A percentile compares a stretch with the other conserved stretches of the same genome.
phyloP scores from a whole-genome alignment of 2,888 invertebrate species.

The Vandiemenella viatica region DNA sequence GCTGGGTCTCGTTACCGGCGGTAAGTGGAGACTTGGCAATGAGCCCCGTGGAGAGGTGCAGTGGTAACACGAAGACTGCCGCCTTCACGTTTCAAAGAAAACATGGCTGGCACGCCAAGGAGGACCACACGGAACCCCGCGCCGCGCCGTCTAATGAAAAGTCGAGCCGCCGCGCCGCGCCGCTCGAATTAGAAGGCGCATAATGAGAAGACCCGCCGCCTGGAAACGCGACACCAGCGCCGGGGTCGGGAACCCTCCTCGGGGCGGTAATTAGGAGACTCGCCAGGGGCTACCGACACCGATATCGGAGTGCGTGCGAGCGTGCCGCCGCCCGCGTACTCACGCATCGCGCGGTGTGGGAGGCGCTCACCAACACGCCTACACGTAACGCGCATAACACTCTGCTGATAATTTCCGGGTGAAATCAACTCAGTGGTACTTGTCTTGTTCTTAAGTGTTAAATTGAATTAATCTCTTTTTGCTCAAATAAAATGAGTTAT shows the following conservation, averaged over 20 bases:
- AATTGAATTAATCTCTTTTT: too few species aligned
- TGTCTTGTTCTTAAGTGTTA: too few species aligned
- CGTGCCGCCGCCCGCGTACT: not conserved
- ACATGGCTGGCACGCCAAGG: not conserved
- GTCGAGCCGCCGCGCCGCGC: too few species aligned
- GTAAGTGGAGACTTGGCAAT: too few species aligned
- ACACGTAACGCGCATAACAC: too few species aligned
- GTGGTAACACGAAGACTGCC: not conserved
- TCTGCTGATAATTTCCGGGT: too few species aligned
- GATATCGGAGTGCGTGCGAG: not conserved
- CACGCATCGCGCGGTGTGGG: too few species aligned
- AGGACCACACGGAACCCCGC: not conserved
- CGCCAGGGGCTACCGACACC: not conserved
- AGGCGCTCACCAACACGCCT: too few species aligned
- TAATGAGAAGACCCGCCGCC: not conserved
- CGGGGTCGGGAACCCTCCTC: not conserved
- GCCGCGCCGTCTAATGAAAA: not conserved
- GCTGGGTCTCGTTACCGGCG: too few species aligned
- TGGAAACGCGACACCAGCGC: not conserved
- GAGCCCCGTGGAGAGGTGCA: not conserved
- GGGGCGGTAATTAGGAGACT: not conserved
- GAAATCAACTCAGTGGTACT: too few species aligned
- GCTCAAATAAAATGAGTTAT: too few species aligned
- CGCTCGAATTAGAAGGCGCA: not conserved
- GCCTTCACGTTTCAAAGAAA: not conserved